A percentile compares a stretch with the other conserved stretches of the same genome.
Evolutionary conservation across 2,113 vertebrate genomes (phyloP).

Genomic region (Brevimyrus niger): DNA sequence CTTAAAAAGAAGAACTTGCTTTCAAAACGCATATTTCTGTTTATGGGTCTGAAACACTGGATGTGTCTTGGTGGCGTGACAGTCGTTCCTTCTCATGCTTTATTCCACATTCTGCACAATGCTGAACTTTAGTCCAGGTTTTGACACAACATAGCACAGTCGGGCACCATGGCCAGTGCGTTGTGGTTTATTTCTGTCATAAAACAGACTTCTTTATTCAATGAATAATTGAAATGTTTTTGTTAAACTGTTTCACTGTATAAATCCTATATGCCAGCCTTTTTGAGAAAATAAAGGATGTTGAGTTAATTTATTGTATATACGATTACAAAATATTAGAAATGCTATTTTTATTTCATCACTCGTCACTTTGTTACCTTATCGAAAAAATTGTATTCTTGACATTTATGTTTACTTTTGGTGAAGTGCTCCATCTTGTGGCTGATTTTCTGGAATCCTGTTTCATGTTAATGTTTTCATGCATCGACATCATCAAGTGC

Average conservation of each 20-base stretch:
- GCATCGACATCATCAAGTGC: neutral
- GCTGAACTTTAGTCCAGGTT: neutral
- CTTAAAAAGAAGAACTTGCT: neutral
- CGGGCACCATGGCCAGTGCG: neutral
- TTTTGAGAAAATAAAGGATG: neutral
- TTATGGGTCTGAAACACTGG: neutral
- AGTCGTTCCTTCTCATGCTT: neutral
- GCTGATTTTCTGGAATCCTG: neutral
- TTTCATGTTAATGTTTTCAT: neutral
- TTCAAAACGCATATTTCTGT: neutral
- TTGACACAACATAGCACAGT: neutral
- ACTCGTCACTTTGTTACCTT: neutral
- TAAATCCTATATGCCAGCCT: neutral
- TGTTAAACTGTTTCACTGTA: neutral
- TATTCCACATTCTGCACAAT: neutral
- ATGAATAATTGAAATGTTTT: neutral
- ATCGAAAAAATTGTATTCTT: neutral
- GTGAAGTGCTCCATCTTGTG: constrained; percentile 6
- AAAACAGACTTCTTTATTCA: neutral
- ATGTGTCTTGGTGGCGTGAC: neutral
- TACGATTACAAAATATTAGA: neutral
- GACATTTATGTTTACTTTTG: neutral
- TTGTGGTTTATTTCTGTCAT: neutral
- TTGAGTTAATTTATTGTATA: neutral
- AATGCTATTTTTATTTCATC: neutral